Base-by-base conservation (phyloP, 2,888 invertebrate species). In the Cyrtodaria siliqua region DNA sequence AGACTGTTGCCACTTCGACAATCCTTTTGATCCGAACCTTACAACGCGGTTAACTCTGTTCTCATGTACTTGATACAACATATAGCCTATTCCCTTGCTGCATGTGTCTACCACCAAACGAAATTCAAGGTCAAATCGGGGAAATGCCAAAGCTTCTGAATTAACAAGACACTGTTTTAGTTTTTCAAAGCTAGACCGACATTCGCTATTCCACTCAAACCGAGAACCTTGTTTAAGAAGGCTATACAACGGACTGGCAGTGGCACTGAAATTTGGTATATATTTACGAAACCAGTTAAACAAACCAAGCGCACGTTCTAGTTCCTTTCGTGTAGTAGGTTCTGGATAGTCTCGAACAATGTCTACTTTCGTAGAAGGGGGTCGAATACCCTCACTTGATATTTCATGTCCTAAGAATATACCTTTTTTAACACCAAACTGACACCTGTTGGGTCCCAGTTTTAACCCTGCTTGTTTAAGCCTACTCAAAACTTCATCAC, bases 271-370 rank as follows among this genome's bases (percentile, higher is more conserved):
- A 18, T 61, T 61, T 27, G n/a, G 8, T 23, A 83, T 80, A 27
- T 60, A 83, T 38, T 82, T 82, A 26, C 73, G 40, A 26, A 73
- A 77, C 77, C 77, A 81, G 42, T 81, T 75, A 53, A 78, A 81
- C 42, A 83, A 38, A 6, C 83, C 83, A 16, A 80, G 23, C 29
- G 64, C 52, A 44, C 75, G 29, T 44, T 80, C 44, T n/a, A 79
- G 33, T 57, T 78, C 77, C 18, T 77, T 79, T n/a, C 38, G 33
- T 38, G 64, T 69, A 8, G 26, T 71, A 8, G 81, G 77, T 16
- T 40, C 38, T 14, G 62, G 62, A 52, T 73, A 79, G 3, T 79
- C 20, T 23, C 24, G 44, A n/a, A 82, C 62, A 18, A 62, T 20
- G 6, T 75, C 61, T n/a, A 80, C 16, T 18, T 67, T 71, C 20